Base-by-base conservation (phyloP, 2,113 vertebrate genomes). In the Leucopternis melanops region DNA sequence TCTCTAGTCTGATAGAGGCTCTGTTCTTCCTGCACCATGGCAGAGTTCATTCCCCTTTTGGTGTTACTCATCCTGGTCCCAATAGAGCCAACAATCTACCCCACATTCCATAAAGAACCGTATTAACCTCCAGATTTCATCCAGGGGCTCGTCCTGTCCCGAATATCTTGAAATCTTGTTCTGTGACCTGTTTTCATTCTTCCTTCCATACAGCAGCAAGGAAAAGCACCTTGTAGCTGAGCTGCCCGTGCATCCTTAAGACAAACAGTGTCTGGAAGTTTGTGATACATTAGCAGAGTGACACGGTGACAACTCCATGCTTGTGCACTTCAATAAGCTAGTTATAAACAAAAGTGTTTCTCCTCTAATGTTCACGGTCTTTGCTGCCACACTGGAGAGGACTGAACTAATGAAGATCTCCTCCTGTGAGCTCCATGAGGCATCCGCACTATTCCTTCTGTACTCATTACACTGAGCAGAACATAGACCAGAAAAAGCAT, bases 361-460 rank as follows among this genome's bases (percentile, higher is more conserved):
- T 93, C 52, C 77, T 90, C 80, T 94, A 91, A 96, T 96, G 84
- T 94, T 92, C 82, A 29, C 87, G 87, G 71, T 62, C 86, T 83
- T 96, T 95, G 95, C 94, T 79, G 44, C 78, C 72, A 90, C 84
- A 50, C 92, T 89, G 90, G 80, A 93, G 72, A 93, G 73, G 67
- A 73, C 86, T 74, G 82, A 93, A 62, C 87, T 95, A 94, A 95
- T 97, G 87, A 96, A 90, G 47, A 58, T 94, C 93, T 96, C 96
- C 89, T 92, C 91, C 94, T 95, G 94, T 96, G 95, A 96, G 78
- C 95, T 93, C 67, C 82, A 88, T 85, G 94, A 90, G 91, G 63
- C 77, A 72, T 72, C 93, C 2, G 22, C 55, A 34, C 73, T 94
- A 52, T 83, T 93, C 57, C 82, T 95, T 90, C 78, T 67, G 87